phyloP scores from a whole-genome alignment of 2,113 vertebrate genomes.

The Forbesichthys papilliferus region DNA sequence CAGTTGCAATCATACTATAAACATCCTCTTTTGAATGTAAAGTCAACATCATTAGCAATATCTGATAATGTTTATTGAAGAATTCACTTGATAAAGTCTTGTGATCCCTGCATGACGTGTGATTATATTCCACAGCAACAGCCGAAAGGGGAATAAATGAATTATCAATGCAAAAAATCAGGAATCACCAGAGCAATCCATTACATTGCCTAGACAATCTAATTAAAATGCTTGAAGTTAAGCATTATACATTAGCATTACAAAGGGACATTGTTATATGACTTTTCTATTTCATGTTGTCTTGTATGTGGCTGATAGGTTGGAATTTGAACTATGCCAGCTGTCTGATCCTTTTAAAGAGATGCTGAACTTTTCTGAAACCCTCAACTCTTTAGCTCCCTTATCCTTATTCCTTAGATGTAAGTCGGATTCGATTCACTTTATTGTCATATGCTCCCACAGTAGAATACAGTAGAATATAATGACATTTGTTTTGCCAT shows the following conservation, averaged over 20 bases:
- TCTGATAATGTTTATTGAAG: constrained; percentile 18
- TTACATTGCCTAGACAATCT: constrained; percentile 48
- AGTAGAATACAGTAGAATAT: too few species aligned
- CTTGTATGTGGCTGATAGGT: constrained; percentile 6
- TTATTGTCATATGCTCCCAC: too few species aligned
- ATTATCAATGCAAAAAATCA: constrained; percentile 39
- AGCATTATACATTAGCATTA: constrained; percentile 41
- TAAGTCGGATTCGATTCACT: too few species aligned
- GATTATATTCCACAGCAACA: constrained; percentile 52
- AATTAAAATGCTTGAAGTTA: constrained; percentile 47
- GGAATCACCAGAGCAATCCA: constrained; percentile 37
- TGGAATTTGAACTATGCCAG: constrained; percentile 24
- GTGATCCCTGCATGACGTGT: constrained; percentile 32
- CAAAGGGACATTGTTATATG: constrained; percentile 27
- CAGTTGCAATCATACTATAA: constrained; percentile 5
- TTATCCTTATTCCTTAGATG: background rate
- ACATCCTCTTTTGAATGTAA: background rate
- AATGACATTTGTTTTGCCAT: too few species aligned
- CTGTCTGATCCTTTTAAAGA: background rate
- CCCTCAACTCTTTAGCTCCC: too few species aligned
- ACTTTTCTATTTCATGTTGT: constrained; percentile 8
- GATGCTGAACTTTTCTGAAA: too few species aligned
- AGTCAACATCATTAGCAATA: background rate
- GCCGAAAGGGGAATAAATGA: constrained; percentile 58
- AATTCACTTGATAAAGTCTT: constrained; percentile 41